Percentiles rank a stretch among this genome's conserved stretches.
These are phyloP conservation scores for Geopemphigus sp. DNA, from an alignment of 1,140 invertebrate genomes.

Conservation along the genomic window DNA sequence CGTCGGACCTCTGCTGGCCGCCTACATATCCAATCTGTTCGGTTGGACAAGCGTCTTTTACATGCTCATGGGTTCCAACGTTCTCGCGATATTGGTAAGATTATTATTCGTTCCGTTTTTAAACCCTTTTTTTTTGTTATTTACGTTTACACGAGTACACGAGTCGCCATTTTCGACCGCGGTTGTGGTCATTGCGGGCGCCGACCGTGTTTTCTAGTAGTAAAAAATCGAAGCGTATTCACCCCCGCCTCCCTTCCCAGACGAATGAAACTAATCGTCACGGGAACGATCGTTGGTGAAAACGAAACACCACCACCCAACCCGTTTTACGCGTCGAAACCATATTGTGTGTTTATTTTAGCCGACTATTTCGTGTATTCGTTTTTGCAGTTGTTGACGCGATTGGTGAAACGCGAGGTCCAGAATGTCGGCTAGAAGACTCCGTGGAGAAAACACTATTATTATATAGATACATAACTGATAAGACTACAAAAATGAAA, in stretches of 20 bases:
- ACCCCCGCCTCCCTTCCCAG: no score
- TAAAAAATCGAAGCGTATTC: no score
- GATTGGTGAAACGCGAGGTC: conserved; percentile 35
- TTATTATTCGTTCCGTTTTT: neutral
- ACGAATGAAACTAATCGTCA: no score
- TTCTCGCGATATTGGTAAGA: conserved; percentile 72
- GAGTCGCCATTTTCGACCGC: no score
- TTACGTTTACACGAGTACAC: neutral
- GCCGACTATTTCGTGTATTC: no score
- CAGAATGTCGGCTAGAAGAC: conserved; percentile 15
- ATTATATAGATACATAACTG: no score
- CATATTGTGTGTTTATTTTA: no score
- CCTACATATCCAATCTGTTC: conserved; percentile 66
- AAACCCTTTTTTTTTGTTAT: neutral
- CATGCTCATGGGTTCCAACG: conserved; percentile 82
- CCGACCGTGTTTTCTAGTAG: no score
- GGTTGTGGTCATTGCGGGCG: no score
- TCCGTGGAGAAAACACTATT: neutral
- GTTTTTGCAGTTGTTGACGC: conserved; percentile 23
- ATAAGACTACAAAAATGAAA: conserved; percentile 42
- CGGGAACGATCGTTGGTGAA: no score
- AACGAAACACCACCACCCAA: no score
- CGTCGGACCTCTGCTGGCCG: conserved; percentile 84
- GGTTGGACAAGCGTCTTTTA: conserved; percentile 89
- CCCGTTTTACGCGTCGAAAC: no score